These are phyloP conservation scores for Drosophila paulistorum DNA, from an alignment of 1,140 invertebrate species.

Conservation along the genomic window DNA sequence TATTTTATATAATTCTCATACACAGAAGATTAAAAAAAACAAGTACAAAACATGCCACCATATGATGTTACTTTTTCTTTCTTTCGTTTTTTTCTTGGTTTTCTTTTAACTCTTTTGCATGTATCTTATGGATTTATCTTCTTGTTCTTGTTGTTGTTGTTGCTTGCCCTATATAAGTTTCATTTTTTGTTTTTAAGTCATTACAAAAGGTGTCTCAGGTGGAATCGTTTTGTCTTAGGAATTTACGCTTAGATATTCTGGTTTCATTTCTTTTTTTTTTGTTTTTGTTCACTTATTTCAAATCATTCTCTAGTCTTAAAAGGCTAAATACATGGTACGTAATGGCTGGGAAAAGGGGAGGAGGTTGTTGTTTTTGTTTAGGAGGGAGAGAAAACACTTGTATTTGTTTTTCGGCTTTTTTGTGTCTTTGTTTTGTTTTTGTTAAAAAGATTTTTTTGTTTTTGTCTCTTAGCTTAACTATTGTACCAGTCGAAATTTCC, in stretches of 20 bases:
- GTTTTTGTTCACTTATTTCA: constrained; percentile 65
- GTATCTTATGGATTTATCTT: constrained; percentile 9
- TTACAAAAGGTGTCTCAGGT: constrained; percentile 81
- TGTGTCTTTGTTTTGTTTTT: neutral
- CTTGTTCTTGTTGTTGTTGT: constrained; percentile 27
- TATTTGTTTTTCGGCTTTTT: neutral
- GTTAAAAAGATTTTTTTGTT: constrained; percentile 26
- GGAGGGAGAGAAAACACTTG: constrained; percentile 24
- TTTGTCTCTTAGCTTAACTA: constrained; percentile 74
- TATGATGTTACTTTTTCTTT: constrained; percentile 37
- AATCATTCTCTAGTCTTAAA: constrained; percentile 78
- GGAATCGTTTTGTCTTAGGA: constrained; percentile 81
- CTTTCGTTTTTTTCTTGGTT: constrained; percentile 3
- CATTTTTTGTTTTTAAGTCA: constrained; percentile 57
- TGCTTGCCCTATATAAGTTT: constrained; percentile 64
- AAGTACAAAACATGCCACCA: constrained; percentile 59
- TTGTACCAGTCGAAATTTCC: constrained; percentile 71
- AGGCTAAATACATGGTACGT: constrained; percentile 54
- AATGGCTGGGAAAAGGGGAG: constrained; percentile 24
- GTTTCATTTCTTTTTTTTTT: neutral
- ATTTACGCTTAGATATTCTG: constrained; percentile 78
- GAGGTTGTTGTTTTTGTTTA: neutral
- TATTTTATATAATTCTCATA: constrained; percentile 15
- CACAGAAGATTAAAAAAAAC: constrained; percentile 16
- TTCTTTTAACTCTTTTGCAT: constrained; percentile 34